These are phyloP conservation scores for Epinotia ramella DNA, from an alignment of 2,888 invertebrate genomes.

Conservation along the genomic window DNA sequence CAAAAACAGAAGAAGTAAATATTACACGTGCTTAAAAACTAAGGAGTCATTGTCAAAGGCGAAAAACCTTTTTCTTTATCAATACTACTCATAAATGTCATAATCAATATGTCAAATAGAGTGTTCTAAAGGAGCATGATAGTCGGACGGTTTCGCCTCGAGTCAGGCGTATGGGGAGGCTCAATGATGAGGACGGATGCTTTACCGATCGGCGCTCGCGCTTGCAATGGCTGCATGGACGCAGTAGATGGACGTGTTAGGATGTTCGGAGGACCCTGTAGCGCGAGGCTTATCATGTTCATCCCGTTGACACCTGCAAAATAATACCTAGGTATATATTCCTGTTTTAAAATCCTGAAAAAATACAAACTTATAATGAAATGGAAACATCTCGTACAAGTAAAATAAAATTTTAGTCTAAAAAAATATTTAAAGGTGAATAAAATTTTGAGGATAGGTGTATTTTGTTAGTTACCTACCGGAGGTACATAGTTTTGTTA, in stretches of 20 bases:
- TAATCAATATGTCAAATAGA: neutral
- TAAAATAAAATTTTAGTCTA: too few species aligned
- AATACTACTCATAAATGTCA: too few species aligned
- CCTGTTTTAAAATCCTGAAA: neutral
- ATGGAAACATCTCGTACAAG: neutral
- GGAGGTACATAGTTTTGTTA: too few species aligned
- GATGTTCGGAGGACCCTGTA: constrained; percentile 75
- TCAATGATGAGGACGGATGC: constrained; percentile 38
- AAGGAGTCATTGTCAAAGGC: too few species aligned
- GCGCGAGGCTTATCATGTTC: constrained; percentile 86
- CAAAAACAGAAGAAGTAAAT: too few species aligned
- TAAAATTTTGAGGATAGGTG: too few species aligned
- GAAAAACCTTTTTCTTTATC: too few species aligned
- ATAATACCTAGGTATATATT: neutral
- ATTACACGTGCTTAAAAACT: too few species aligned
- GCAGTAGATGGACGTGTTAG: constrained; percentile 71
- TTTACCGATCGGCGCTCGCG: constrained; percentile 81
- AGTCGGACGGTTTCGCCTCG: constrained; percentile 24
- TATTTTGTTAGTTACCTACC: too few species aligned
- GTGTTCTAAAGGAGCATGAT: constrained; percentile 31
- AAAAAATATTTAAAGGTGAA: too few species aligned
- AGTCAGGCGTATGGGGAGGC: constrained; percentile 24
- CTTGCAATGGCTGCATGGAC: constrained; percentile 72
- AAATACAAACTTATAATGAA: neutral
- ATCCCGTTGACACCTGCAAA: constrained; percentile 89